Base-by-base conservation (phyloP, 2,113 vertebrate genomes). In the Sylvietta virens region DNA sequence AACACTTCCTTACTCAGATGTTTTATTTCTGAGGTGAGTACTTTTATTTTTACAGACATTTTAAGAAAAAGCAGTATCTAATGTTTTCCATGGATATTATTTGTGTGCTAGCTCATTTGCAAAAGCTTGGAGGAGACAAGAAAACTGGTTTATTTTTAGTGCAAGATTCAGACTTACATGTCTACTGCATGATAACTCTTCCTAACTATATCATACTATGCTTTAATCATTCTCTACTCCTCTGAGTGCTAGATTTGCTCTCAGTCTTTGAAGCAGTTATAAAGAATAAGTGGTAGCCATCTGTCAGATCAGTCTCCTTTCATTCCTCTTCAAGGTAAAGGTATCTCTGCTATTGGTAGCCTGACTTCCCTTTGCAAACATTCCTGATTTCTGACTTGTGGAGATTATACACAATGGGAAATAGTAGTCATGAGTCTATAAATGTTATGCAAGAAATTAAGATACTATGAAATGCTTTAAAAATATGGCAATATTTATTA, bases 1-100 rank as follows among this genome's bases (percentile, higher is more conserved):
- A 97, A 94, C 24, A 93, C 83, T 3, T 39, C 69, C 79, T 58
- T 94, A 20, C 9, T 97, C 67, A 95, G 96, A 87, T 58, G 19
- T 16, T 39, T 97, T 71, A 39, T 98, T 37, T 95, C 96, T 71
- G 56, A 91, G 97, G 97, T 98, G 37, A 81, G 96, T 96, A 45
- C 37, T 81, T 91, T 24, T 60, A 66, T 35, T 84, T 94, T 17
- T 40, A 81, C 13, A 67, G 39, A 56, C 20, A 30, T 79, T 84
- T 72, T n/a, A 81, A 87, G 45, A 71, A 51, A 50, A 50, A 70
- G 19, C 40, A 85, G 16, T 81, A 69, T n/a, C 67, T 89, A 53
- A n/a, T 66, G 9, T 31, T 67, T 82, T 71, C 33, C 50, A 13
- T 13, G 26, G 35, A 27, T 86, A 14, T 73, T 77, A 14, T 64